Conservation (phyloP, 2,113 vertebrate species). For the Archilochus colubris region DNA sequence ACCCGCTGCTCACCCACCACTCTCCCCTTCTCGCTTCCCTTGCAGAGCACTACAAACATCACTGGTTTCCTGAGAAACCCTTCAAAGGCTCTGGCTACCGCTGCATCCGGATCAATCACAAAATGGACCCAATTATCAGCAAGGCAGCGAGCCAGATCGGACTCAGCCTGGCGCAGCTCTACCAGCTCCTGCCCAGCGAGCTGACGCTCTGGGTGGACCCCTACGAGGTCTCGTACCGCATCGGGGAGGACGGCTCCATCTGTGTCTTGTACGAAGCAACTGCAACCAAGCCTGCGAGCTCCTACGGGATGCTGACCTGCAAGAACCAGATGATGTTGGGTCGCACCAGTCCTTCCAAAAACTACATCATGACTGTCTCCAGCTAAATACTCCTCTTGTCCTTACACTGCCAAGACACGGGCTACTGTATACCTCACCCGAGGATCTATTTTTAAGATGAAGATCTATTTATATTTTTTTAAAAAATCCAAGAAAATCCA, state of each 20-base stretch:
- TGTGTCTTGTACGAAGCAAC: conserved; percentile 82
- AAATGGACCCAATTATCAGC: conserved; percentile 87
- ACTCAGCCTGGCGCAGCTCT: conserved; percentile 78
- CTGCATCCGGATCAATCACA: conserved; percentile 88
- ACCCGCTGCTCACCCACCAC: background rate
- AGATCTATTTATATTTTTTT: conserved; percentile 83
- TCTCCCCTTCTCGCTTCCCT: background rate
- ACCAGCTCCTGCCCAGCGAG: conserved; percentile 82
- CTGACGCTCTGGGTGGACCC: conserved; percentile 91
- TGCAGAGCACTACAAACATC: conserved; percentile 86
- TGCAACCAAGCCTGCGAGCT: background rate
- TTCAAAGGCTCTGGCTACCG: conserved; percentile 89
- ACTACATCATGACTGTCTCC: conserved; percentile 86
- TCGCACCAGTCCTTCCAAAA: conserved; percentile 80
- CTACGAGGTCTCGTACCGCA: conserved; percentile 87
- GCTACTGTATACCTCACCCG: conserved; percentile 78
- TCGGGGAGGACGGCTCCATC: conserved; percentile 89
- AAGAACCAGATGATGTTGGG: conserved; percentile 83
- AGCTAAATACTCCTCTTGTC: conserved; percentile 70
- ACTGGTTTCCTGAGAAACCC: conserved; percentile 87
- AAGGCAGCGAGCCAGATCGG: conserved; percentile 80
- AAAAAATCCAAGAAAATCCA: conserved; percentile 72
- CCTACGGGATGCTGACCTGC: conserved; percentile 78
- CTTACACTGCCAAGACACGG: conserved; percentile 66
- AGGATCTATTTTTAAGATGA: conserved; percentile 81